These are phyloP conservation scores for Hippasteria phrygiana DNA, from an alignment of 53 echinoderm and acorn worm species.

Conservation along the genomic window DNA sequence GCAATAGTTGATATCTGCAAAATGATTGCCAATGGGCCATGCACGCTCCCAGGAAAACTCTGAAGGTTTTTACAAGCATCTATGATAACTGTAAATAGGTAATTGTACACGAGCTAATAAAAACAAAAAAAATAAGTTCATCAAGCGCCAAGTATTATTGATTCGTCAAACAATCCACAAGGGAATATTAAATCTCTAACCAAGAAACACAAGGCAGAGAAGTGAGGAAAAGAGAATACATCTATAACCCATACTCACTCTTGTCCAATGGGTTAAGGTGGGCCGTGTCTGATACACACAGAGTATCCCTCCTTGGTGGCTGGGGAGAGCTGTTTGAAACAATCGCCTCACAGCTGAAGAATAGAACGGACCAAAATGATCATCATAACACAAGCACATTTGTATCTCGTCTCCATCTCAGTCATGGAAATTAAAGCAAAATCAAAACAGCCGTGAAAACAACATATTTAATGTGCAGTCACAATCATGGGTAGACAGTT, in stretches of 20 bases:
- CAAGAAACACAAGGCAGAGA: neutral
- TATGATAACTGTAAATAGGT: no score
- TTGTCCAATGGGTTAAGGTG: constrained; percentile 94
- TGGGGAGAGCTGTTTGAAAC: constrained; percentile 76
- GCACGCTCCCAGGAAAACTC: no score
- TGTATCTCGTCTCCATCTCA: neutral
- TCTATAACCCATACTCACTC: constrained; percentile 67
- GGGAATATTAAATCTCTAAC: neutral
- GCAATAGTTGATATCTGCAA: no score
- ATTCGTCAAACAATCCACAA: no score
- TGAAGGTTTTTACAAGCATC: no score
- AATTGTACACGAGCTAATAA: no score
- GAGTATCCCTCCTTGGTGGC: constrained; percentile 81
- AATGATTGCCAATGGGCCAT: no score
- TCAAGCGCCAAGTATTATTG: no score
- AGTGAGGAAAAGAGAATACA: neutral
- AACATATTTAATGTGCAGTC: no score
- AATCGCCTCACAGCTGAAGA: constrained; percentile 87
- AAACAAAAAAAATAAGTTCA: no score
- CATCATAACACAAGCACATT: neutral
- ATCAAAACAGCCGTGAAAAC: no score
- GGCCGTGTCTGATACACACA: constrained; percentile 92
- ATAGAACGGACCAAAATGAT: neutral
- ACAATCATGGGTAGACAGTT: no score
- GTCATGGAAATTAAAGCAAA: constrained; percentile 3